Evolutionary conservation across 2,113 vertebrate species (phyloP).

Genomic region (Myiozetetes cayanensis): DNA sequence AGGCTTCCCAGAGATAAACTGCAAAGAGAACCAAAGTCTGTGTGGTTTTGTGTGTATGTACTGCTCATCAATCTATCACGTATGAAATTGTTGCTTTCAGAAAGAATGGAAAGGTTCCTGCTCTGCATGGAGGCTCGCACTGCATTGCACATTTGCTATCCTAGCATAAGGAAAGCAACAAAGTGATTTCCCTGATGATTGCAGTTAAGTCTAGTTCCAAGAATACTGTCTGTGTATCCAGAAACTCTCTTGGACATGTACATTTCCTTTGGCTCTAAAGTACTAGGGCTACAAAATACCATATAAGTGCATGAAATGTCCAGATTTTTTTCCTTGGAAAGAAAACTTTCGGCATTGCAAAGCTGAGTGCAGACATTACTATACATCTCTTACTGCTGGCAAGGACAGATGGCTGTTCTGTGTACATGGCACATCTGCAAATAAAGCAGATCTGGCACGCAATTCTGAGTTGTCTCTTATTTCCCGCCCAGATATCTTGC

Average conservation of each 20-base stretch:
- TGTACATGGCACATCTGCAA: neutral
- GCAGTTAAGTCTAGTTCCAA: conserved; percentile 40
- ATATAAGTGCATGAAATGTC: conserved; percentile 55
- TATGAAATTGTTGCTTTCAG: neutral
- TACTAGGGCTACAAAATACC: conserved; percentile 32
- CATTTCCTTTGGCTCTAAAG: conserved; percentile 52
- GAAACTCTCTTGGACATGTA: conserved; percentile 43
- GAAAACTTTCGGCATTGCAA: neutral
- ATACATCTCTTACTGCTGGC: neutral
- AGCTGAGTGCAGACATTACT: neutral
- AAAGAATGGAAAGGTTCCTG: neutral
- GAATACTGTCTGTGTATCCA: conserved; percentile 41
- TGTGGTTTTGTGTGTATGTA: neutral
- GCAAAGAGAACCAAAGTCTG: neutral
- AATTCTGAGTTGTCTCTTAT: neutral
- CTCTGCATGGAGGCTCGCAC: neutral
- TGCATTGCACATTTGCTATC: neutral
- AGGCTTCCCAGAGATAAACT: neutral
- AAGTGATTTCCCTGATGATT: conserved; percentile 40
- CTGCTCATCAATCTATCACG: neutral
- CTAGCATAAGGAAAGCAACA: conserved; percentile 4
- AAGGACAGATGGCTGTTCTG: neutral
- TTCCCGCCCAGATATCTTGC: neutral
- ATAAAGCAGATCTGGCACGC: neutral
- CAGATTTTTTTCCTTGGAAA: neutral